Evolutionary conservation across 1,140 invertebrate species (phyloP).

Genomic region (Mizuhopecten yessoensis): DNA sequence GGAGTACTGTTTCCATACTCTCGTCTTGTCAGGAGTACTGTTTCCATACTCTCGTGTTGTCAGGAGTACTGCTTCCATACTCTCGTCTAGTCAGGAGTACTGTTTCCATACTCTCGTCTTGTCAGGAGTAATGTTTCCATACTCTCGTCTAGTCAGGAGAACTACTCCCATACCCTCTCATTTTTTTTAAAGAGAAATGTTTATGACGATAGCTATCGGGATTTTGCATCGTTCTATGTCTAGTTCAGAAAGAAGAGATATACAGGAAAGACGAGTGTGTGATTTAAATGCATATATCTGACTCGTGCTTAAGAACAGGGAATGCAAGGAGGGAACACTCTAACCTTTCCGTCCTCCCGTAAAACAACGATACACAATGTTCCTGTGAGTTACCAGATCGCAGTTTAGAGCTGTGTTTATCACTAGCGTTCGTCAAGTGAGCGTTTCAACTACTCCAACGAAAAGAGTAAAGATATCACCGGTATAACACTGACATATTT

Average conservation of each 20-base stretch:
- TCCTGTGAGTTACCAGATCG: neutral
- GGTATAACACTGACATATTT: neutral
- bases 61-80: too few relatives aligned
- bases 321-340: neutral
- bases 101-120: neutral
- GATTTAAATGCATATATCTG: constrained; percentile 21
- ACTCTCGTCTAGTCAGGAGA: neutral
- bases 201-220: neutral
- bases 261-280: neutral
- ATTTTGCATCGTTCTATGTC: neutral
- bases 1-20: too few relatives aligned
- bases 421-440: neutral
- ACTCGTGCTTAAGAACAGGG: neutral
- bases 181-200: neutral
- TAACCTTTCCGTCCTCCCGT: neutral
- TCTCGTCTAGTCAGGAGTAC: too few relatives aligned
- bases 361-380: neutral
- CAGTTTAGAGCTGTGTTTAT: neutral
- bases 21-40: too few relatives aligned
- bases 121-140: neutral
- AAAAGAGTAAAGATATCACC: constrained; percentile 14
- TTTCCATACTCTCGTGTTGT: too few relatives aligned
- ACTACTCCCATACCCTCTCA: neutral
- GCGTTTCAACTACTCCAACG: neutral
- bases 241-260: neutral